Evolutionary conservation across 2,797 vertebrate species (phyloP).

Genomic region (Tauraco hartlaubi): DNA sequence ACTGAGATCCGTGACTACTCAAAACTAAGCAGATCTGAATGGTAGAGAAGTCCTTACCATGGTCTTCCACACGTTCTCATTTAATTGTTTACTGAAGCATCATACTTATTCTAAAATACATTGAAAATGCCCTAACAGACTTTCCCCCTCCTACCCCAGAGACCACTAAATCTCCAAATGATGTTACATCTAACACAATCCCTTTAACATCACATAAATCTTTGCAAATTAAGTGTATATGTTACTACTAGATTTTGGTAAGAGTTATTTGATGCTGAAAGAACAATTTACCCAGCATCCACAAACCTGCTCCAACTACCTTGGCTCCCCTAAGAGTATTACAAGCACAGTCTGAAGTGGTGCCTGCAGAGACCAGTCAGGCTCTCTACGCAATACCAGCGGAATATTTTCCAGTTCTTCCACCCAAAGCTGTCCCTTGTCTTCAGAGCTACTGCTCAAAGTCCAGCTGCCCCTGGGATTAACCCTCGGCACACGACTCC

Average conservation of each 20-base stretch:
- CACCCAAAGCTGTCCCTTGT: not conserved
- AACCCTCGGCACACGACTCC: not conserved
- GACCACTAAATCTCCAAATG: not conserved
- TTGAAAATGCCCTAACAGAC: not conserved
- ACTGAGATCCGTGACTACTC: not conserved
- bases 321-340: not conserved
- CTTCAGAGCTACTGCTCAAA: not conserved
- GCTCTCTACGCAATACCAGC: not conserved
- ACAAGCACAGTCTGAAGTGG: not conserved
- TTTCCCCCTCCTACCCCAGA: not conserved
- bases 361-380: not conserved
- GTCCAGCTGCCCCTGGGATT: too few species aligned
- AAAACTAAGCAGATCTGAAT: not conserved
- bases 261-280: not conserved
- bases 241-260: not conserved
- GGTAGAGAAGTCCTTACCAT: not conserved
- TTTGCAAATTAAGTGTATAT: not conserved
- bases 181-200: not conserved
- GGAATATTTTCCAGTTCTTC: not conserved
- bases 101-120: not conserved
- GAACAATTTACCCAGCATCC: not conserved
- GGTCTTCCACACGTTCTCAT: not conserved
- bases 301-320: not conserved
- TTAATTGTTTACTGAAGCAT: not conserved
- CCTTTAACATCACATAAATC: not conserved